These are phyloP conservation scores for Tineola bisselliella DNA, from an alignment of 2,888 invertebrate genomes.

Conservation along the genomic window DNA sequence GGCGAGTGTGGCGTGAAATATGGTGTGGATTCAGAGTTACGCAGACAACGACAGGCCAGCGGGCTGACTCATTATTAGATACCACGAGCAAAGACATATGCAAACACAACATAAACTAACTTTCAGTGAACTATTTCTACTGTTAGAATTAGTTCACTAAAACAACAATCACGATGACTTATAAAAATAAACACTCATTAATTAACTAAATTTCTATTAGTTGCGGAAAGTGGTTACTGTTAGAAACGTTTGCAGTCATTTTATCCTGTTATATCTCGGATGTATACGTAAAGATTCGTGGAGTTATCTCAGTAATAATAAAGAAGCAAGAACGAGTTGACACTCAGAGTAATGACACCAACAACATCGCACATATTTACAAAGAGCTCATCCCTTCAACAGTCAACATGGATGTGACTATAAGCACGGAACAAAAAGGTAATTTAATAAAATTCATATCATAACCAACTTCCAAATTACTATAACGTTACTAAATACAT, in stretches of 20 bases:
- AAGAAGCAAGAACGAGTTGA: slow-evolving; percentile 11
- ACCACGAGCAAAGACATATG: slow-evolving; percentile 4
- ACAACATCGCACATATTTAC: slow-evolving; percentile 4
- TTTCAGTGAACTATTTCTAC: slow-evolving; percentile 59
- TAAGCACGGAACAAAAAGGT: background rate
- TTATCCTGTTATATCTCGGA: background rate
- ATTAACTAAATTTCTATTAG: background rate
- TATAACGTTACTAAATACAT: too few relatives aligned
- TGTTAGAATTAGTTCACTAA: slow-evolving; percentile 31
- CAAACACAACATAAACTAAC: slow-evolving; percentile 52
- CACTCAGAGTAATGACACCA: slow-evolving; percentile 13
- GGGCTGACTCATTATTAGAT: slow-evolving; percentile 19
- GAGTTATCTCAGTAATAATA: slow-evolving; percentile 6
- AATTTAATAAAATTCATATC: too few relatives aligned
- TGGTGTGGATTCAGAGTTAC: slow-evolving; percentile 44
- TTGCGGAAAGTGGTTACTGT: too few relatives aligned
- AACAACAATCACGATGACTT: slow-evolving; percentile 29
- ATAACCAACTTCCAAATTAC: too few relatives aligned
- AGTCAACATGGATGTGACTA: background rate
- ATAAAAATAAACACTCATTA: background rate
- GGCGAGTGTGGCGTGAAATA: slow-evolving; percentile 42
- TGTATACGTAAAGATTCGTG: background rate
- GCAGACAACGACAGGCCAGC: slow-evolving; percentile 22
- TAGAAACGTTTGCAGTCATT: background rate
- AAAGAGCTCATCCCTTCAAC: background rate